Percentiles rank a stretch among this genome's conserved stretches.
phyloP scores from a whole-genome alignment of 2,797 vertebrate species.

The Coendou prehensilis region DNA sequence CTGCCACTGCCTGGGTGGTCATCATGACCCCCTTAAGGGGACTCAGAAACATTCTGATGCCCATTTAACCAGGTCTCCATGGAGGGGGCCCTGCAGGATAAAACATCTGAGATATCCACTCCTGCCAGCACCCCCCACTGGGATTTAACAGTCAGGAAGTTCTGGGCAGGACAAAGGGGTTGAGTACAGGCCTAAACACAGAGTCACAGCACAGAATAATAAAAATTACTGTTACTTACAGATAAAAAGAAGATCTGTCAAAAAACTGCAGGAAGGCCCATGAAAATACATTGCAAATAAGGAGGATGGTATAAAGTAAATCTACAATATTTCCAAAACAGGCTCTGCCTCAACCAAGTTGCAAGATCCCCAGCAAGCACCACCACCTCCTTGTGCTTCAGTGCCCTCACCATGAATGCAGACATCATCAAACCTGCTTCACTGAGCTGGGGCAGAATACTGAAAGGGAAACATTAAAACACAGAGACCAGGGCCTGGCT shows the following conservation, averaged over 20 bases:
- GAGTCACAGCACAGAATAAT: neutral
- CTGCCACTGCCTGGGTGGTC: neutral
- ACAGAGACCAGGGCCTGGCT: neutral
- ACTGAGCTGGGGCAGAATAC: neutral
- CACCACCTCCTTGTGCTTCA: neutral
- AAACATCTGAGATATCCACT: neutral
- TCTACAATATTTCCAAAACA: neutral
- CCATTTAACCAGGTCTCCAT: neutral
- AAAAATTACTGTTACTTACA: neutral
- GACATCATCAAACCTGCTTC: neutral
- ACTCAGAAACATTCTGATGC: neutral
- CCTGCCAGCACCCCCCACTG: neutral
- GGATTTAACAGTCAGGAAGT: neutral
- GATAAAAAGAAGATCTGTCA: neutral
- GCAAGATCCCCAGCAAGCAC: neutral
- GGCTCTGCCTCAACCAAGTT: neutral
- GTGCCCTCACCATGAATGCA: neutral
- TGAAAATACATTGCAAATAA: neutral
- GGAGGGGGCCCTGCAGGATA: neutral
- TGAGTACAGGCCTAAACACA: neutral
- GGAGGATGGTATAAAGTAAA: neutral
- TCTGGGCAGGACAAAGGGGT: neutral
- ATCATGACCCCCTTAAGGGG: neutral
- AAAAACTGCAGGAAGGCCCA: constrained; percentile 18
- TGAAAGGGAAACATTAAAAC: neutral